Evolutionary conservation across 2,888 invertebrate species (phyloP), one percentile per base, ranked within the genome.

Genomic region (Lasioglossum villosulum): DNA sequence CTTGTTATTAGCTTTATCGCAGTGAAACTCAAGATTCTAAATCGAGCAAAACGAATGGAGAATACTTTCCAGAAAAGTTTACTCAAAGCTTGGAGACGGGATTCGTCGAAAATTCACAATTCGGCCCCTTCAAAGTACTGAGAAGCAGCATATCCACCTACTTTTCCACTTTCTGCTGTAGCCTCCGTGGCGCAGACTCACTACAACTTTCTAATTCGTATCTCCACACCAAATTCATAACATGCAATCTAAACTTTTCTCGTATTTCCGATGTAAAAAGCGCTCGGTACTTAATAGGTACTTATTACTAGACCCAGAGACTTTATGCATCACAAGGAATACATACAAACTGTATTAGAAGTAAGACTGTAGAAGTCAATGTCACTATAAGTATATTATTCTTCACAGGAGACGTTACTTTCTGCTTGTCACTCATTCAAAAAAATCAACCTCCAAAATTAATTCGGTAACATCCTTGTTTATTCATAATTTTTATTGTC

Each of bases 201-300:
- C 37, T 10, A 23, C 23, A 68, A 68, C 66, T 68, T 68, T 68
- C 66, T 68, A 68, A 68, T 68, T 68, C 66, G 23, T 68, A 68
- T 68, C 30, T 37, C 66, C 66, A 37, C 66, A 68, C 37, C 37
- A 68, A 68, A 68, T 68, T 68, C 66, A 68, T 68, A 68, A 68
- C 66, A 68, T 37, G 34, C 66, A 68, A 68, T 68, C 66, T 23
- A 23, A 68, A 68, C 37, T 68, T 68, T 68, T 37, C 66, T 68
- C 66, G 66, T 37, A 66, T 66, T 66, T 37, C 19, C 34, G 12
- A 37, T 68, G 34, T 37, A 23, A 37, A 37, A 37, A 37, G 10
- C 4, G 23, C 66, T 37, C 34, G 19, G 23, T 37, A 23, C 66
- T 68, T 68, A 68, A 68, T 34, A 4, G n/a, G 12, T 56, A 37